These are phyloP conservation scores for Latrodectus elegans DNA, from an alignment of 2,888 invertebrate genomes.

Conservation along the genomic window DNA sequence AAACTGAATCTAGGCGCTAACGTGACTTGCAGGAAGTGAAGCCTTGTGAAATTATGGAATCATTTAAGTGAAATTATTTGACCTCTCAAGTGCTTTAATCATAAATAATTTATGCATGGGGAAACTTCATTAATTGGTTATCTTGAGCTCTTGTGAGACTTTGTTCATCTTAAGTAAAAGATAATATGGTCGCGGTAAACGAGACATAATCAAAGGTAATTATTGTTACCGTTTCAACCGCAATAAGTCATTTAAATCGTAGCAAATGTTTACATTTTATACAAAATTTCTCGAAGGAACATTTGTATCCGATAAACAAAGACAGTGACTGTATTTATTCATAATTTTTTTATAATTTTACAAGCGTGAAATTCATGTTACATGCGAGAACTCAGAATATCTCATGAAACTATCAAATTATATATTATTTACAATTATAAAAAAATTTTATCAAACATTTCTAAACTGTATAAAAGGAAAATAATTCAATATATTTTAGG, in stretches of 20 bases:
- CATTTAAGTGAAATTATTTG: constrained; percentile 42
- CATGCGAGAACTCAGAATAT: too few relatives aligned
- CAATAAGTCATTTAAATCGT: constrained; percentile 31
- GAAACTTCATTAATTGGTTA: constrained; percentile 16
- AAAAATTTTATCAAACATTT: too few relatives aligned
- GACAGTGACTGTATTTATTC: too few relatives aligned
- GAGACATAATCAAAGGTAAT: constrained; percentile 27
- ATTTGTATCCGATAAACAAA: too few relatives aligned
- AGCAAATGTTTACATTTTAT: constrained; percentile 16
- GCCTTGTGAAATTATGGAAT: constrained; percentile 9
- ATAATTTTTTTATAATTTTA: too few relatives aligned
- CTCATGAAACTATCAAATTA: too few relatives aligned
- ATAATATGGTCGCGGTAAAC: constrained; percentile 10
- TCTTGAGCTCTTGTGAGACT: neutral
- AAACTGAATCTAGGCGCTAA: too few relatives aligned
- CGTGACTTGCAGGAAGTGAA: constrained; percentile 5
- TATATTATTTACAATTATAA: too few relatives aligned
- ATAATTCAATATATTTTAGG: too few relatives aligned
- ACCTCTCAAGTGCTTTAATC: constrained; percentile 11
- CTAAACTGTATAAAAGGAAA: too few relatives aligned
- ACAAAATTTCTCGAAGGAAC: neutral
- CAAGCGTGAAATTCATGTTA: too few relatives aligned
- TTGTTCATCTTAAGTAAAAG: constrained; percentile 1
- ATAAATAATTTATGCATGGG: constrained; percentile 38
- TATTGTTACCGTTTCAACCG: constrained; percentile 18